A percentile compares a stretch with the other conserved stretches of the same genome.
Conservation (phyloP, 2,888 invertebrate species). For the Meteorus colon region DNA sequence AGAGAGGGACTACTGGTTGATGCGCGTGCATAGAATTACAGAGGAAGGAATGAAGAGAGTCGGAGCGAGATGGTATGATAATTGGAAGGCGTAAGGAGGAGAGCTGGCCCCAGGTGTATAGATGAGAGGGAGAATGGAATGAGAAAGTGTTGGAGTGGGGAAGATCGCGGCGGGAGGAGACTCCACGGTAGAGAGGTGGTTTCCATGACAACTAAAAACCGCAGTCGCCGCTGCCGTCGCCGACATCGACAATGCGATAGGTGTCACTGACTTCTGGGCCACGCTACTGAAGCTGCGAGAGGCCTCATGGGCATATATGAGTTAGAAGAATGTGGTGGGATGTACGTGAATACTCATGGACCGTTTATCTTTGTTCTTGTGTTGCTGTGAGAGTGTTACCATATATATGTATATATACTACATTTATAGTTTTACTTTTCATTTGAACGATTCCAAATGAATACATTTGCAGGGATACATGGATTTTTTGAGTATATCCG, state of each 20-base stretch:
- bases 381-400: background rate
- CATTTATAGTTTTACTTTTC: background rate
- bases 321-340: background rate
- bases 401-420: background rate
- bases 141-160: slow-evolving; percentile 44
- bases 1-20: slow-evolving; percentile 20
- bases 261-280: slow-evolving; percentile 72
- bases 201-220: slow-evolving; percentile 72
- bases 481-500: background rate
- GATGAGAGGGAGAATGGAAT: slow-evolving; percentile 43
- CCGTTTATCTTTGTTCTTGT: background rate
- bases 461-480: too few relatives aligned
- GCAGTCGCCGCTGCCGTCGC: slow-evolving; percentile 65
- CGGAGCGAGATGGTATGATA: slow-evolving; percentile 59
- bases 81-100: slow-evolving; percentile 59
- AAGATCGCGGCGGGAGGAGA: slow-evolving; percentile 39
- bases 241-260: slow-evolving; percentile 67
- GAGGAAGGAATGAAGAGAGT: slow-evolving; percentile 38
- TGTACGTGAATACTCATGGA: too few relatives aligned
- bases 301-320: slow-evolving; percentile 33
- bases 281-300: slow-evolving; percentile 46
- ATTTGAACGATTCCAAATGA: background rate
- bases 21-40: slow-evolving; percentile 16
- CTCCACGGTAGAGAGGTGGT: slow-evolving; percentile 59
- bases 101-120: slow-evolving; percentile 47